Evolutionary conservation across 2,113 vertebrate genomes (phyloP).

Genomic region (Silurus meridionalis): DNA sequence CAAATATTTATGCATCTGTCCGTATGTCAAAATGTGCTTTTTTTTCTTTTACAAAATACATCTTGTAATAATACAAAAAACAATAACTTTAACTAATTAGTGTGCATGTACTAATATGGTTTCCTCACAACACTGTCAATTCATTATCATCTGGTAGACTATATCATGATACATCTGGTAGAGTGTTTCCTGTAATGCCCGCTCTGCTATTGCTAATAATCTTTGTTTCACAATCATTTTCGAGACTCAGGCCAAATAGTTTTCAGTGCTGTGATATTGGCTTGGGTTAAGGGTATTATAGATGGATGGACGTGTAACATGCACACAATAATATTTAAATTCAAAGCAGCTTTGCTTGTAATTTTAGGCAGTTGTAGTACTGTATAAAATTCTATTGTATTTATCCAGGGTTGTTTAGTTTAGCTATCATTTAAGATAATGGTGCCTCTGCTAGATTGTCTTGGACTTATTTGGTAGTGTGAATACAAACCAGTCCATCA

Average conservation of each 20-base stretch:
- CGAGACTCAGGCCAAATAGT: background rate
- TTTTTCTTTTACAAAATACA: too few species aligned
- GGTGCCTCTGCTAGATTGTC: background rate
- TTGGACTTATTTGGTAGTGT: conserved; percentile 7
- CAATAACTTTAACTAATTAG: background rate
- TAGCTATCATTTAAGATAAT: conserved; percentile 12
- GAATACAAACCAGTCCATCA: background rate
- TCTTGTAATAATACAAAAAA: too few species aligned
- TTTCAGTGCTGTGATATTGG: background rate
- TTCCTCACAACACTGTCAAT: background rate
- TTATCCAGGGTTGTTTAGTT: background rate
- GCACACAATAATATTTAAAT: conserved; percentile 8
- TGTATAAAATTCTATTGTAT: background rate
- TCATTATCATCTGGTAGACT: background rate
- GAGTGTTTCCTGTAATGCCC: background rate
- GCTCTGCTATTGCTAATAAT: background rate
- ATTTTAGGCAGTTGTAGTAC: background rate
- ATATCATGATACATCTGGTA: background rate
- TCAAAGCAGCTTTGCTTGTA: background rate
- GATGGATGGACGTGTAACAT: background rate
- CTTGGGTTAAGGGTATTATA: background rate
- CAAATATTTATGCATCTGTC: background rate
- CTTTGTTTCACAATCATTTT: background rate
- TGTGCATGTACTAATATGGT: background rate
- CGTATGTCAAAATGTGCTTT: background rate